These are phyloP conservation scores for Liasis olivaceus DNA, from an alignment of 2,797 vertebrate genomes.

Conservation along the genomic window DNA sequence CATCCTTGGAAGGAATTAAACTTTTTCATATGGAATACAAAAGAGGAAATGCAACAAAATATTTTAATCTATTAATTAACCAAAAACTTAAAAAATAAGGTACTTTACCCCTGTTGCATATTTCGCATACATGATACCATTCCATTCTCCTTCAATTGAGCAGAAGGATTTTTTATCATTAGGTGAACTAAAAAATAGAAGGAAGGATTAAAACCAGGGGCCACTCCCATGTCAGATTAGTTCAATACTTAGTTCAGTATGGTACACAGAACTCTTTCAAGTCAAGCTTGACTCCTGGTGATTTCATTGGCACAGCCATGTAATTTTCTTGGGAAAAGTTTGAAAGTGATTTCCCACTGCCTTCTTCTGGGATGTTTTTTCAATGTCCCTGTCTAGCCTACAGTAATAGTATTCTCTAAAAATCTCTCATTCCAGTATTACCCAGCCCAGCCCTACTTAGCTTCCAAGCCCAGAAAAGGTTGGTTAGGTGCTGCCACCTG, in stretches of 20 bases:
- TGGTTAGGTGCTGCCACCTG: neutral
- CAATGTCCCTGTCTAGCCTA: neutral
- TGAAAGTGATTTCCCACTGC: too few relatives aligned
- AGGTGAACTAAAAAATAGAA: conserved; percentile 81
- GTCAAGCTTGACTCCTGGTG: neutral
- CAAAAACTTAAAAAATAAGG: neutral
- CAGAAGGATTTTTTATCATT: conserved; percentile 98
- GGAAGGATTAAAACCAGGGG: conserved; percentile 30
- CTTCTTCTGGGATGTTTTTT: neutral
- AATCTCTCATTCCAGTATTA: neutral
- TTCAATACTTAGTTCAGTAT: neutral
- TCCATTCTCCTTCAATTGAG: conserved; percentile 98
- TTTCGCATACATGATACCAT: conserved; percentile 97
- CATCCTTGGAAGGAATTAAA: neutral
- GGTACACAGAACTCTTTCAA: neutral
- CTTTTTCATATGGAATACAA: neutral
- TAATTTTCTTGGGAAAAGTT: neutral
- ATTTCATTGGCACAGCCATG: neutral
- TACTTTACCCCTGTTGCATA: conserved; percentile 88
- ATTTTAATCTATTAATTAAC: neutral
- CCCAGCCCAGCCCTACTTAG: neutral
- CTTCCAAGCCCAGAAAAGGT: neutral
- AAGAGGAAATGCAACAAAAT: neutral
- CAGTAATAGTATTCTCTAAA: neutral
- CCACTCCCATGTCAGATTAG: conserved; percentile 7